Conservation (phyloP, 2,888 invertebrate species). For the Idaea aversata region DNA sequence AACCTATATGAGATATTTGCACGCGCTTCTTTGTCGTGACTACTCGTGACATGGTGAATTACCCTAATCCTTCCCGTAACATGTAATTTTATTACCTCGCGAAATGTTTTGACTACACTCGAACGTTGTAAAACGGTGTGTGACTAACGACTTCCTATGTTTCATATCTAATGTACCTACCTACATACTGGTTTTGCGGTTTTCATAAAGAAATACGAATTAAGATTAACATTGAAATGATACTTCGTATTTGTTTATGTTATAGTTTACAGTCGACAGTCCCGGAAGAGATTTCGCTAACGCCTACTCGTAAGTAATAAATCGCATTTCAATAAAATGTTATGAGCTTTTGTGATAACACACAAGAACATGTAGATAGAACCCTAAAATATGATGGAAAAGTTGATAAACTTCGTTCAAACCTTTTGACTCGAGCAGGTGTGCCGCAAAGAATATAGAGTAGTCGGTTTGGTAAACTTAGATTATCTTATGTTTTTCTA, state of each 20-base stretch:
- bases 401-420: not conserved
- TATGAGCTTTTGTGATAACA: constrained; percentile 12
- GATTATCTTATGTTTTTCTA: too few species aligned
- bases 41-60: constrained; percentile 19
- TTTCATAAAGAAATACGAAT: constrained; percentile 27
- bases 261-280: constrained; percentile 16
- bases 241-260: constrained; percentile 17
- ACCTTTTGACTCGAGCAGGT: not conserved
- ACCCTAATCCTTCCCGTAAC: constrained; percentile 20
- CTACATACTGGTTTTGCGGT: constrained; percentile 12
- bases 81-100: constrained; percentile 13
- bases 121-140: constrained; percentile 18
- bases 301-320: constrained; percentile 16
- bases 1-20: constrained; percentile 20
- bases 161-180: constrained; percentile 17
- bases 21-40: constrained; percentile 17
- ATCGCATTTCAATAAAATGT: constrained; percentile 23
- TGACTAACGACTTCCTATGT: constrained; percentile 31
- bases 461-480: not conserved
- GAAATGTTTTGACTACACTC: constrained; percentile 6
- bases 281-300: constrained; percentile 21
- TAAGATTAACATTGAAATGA: constrained; percentile 27
- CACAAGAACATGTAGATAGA: not conserved
- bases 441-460: not conserved
- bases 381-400: not conserved